Conservation (phyloP, 2,113 vertebrate species). For the Oryzias celebensis region DNA sequence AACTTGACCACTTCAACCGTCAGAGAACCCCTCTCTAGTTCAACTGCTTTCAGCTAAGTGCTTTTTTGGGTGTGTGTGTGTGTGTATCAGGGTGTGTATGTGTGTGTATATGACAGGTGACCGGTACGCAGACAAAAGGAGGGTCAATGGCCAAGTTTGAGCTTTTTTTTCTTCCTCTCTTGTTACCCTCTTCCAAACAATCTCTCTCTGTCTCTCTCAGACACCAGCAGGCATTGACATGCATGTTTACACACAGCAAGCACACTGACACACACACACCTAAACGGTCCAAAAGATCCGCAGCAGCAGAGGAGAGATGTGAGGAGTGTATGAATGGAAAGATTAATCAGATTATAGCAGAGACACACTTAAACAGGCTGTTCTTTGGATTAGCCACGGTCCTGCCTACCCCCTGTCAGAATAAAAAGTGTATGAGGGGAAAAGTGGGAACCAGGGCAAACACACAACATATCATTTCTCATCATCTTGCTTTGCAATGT, state of each 20-base stretch:
- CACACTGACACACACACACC: slow-evolving; percentile 21
- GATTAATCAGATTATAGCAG: slow-evolving; percentile 73
- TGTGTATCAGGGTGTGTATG: neutral
- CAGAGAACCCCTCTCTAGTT: neutral
- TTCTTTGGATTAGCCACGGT: slow-evolving; percentile 69
- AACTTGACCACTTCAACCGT: neutral
- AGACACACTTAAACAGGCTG: slow-evolving; percentile 72
- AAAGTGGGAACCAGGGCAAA: neutral
- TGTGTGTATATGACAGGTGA: slow-evolving; percentile 79
- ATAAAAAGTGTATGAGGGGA: slow-evolving; percentile 42
- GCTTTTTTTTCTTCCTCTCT: slow-evolving; percentile 78
- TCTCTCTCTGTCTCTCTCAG: slow-evolving; percentile 76
- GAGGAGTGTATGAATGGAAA: slow-evolving; percentile 56
- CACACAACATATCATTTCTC: slow-evolving; percentile 12
- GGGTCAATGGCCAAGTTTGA: slow-evolving; percentile 79
- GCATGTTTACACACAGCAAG: slow-evolving; percentile 26
- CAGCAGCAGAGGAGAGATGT: slow-evolving; percentile 43
- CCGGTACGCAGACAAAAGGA: slow-evolving; percentile 80
- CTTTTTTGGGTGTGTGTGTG: neutral
- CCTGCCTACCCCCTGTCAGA: slow-evolving; percentile 64
- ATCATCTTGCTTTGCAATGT: too few species aligned
- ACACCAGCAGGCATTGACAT: slow-evolving; percentile 13
- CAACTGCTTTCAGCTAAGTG: slow-evolving; percentile 1
- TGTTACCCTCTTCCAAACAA: slow-evolving; percentile 82
- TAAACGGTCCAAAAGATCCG: slow-evolving; percentile 23